These are phyloP conservation scores for Raja brachyura DNA, from an alignment of 2,113 vertebrate genomes.

Conservation along the genomic window DNA sequence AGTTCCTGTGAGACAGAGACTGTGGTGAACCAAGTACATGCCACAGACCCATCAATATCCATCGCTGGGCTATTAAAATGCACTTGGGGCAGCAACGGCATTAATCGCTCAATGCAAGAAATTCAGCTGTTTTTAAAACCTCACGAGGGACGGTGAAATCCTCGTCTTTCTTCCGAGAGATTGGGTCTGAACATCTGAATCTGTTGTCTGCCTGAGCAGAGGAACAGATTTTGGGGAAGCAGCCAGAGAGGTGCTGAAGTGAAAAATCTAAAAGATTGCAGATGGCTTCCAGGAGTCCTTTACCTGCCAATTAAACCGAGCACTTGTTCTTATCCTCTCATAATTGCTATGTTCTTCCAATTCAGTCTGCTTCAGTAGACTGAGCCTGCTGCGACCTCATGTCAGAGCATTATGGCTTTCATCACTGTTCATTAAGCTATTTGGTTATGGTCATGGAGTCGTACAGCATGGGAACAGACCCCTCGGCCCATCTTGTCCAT, in stretches of 20 bases:
- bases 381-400: constrained; percentile 31
- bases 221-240: background rate
- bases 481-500: too few species aligned
- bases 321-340: constrained; percentile 24
- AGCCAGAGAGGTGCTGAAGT: constrained; percentile 19
- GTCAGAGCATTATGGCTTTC: constrained; percentile 26
- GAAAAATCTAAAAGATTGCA: constrained; percentile 25
- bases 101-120: constrained; percentile 23
- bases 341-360: constrained; percentile 33
- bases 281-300: constrained; percentile 31
- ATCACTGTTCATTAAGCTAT: constrained; percentile 14
- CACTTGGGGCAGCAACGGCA: background rate
- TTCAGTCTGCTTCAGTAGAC: background rate
- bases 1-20: constrained; percentile 22
- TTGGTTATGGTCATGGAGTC: background rate
- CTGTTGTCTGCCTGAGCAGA: background rate
- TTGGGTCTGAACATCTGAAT: constrained; percentile 20
- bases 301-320: constrained; percentile 29
- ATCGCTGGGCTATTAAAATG: constrained; percentile 13
- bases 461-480: too few species aligned
- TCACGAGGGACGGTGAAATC: constrained; percentile 14
- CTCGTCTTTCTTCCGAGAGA: background rate
- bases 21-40: constrained; percentile 2
- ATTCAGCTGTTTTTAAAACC: constrained; percentile 1
- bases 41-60: constrained; percentile 18